Conservation (phyloP, 2,113 vertebrate species). For the Hyaena hyaena region DNA sequence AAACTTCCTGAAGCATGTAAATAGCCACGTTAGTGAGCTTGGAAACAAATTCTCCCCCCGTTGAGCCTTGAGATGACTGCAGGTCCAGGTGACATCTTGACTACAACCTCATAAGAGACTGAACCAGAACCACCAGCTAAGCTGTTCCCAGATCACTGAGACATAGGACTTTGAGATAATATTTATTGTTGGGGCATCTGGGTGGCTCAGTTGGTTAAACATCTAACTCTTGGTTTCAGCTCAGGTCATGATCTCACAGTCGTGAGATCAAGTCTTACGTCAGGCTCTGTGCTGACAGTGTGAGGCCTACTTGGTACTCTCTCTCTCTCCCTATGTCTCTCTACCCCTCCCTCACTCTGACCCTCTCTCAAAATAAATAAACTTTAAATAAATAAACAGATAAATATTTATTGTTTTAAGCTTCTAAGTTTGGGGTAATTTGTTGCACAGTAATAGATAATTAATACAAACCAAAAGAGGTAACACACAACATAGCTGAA, state of each 20-base stretch:
- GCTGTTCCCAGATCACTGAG: background rate
- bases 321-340: too few species aligned
- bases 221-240: too few species aligned
- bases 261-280: too few species aligned
- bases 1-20: background rate
- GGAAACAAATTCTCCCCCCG: background rate
- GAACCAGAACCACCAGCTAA: background rate
- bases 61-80: background rate
- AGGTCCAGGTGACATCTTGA: background rate
- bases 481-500: background rate
- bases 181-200: too few species aligned
- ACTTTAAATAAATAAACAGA: too few species aligned
- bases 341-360: too few species aligned
- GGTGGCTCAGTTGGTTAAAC: too few species aligned
- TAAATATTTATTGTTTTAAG: background rate
- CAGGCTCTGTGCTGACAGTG: too few species aligned
- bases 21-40: background rate
- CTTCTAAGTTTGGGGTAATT: background rate
- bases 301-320: too few species aligned
- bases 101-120: background rate
- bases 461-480: background rate
- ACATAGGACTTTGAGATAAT: background rate
- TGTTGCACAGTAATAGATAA: background rate
- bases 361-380: too few species aligned
- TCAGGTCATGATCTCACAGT: too few species aligned